Evolutionary conservation across 2,888 invertebrate genomes (phyloP), one percentile per base, ranked within the genome.

Genomic region (Dasypolia templi): DNA sequence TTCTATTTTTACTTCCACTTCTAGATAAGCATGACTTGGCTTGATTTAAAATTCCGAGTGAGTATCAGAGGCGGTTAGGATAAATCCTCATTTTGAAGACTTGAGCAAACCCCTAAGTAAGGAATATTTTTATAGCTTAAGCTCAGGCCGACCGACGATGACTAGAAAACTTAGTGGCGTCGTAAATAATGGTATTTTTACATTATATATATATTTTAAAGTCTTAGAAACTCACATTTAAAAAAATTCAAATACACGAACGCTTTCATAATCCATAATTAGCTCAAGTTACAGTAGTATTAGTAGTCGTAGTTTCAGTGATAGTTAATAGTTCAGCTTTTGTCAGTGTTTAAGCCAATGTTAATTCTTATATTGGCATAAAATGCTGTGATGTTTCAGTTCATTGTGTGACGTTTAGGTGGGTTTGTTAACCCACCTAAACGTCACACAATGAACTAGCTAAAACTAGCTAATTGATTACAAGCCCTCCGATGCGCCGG

Each of bases 31-130:
- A 75, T 75, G 70, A 75, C 62, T 58, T n/a, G 46, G 59, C 71
- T 62, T 70, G 51, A 82, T 80, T 79, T 83, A 76, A 82, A 83
- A 83, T 83, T 83, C 82, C 39, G 39, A 75, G 72, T 72, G 63
- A 75, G 75, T 79, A 70, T 83, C 71, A n/a, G 29, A 69, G 62
- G 42, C 66, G 59, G 67, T 79, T 75, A 63, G 75, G 69, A 51
- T 75, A 75, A 79, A 70, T 69, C 72, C 69, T 75, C 35, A 75
- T 72, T 79, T 78, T 61, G 53, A 73, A 78, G 73, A 82, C 69
- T 82, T 51, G 46, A 63, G 44, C 67, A 71, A 71, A 58, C 35
- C 58, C 51, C 78, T 81, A 75, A 77, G 69, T 75, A 49, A 58
- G 74, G 67, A 51, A 65, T 75, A 75, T 78, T 84, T 81, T 78